Percentiles rank a stretch among this genome's conserved stretches.
Conservation (phyloP, 2,888 invertebrate species). For the Drosophila siamana region DNA sequence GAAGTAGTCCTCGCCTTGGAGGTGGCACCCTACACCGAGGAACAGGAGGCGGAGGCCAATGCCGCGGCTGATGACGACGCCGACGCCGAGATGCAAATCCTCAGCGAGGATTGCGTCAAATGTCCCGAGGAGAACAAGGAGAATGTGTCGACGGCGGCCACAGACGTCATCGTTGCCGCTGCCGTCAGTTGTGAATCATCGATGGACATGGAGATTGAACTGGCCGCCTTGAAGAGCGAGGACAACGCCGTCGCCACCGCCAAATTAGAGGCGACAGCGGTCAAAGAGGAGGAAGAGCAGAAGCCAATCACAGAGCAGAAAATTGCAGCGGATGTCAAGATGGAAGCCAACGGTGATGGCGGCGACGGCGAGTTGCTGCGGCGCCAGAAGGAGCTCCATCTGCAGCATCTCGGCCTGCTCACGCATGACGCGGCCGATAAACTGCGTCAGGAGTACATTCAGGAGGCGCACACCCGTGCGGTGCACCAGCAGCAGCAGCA, state of each 20-base stretch:
- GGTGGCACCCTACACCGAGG: constrained; percentile 36
- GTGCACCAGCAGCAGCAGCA: constrained; percentile 61
- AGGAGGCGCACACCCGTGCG: constrained; percentile 68
- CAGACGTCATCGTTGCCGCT: constrained; percentile 33
- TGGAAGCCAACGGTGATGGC: constrained; percentile 32
- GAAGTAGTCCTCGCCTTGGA: constrained; percentile 33
- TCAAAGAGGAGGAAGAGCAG: constrained; percentile 50
- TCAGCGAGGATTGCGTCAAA: constrained; percentile 24
- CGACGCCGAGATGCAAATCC: constrained; percentile 32
- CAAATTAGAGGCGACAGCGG: constrained; percentile 14
- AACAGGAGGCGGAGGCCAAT: constrained; percentile 43
- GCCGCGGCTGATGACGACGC: constrained; percentile 32
- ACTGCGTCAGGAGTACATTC: constrained; percentile 85
- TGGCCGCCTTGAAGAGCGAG: constrained; percentile 34
- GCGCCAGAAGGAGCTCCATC: constrained; percentile 90
- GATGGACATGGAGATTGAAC: constrained; percentile 39
- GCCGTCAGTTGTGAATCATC: constrained; percentile 25
- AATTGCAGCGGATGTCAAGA: constrained; percentile 8
- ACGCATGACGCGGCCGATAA: constrained; percentile 91
- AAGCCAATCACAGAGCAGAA: constrained; percentile 53
- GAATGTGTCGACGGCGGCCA: constrained; percentile 57
- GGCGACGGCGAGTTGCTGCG: constrained; percentile 87
- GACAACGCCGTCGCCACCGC: not conserved
- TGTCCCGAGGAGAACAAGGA: constrained; percentile 66
- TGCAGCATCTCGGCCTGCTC: constrained; percentile 90